Evolutionary conservation across 2,888 invertebrate genomes (phyloP).

Genomic region (Nasonovia ribisnigri): DNA sequence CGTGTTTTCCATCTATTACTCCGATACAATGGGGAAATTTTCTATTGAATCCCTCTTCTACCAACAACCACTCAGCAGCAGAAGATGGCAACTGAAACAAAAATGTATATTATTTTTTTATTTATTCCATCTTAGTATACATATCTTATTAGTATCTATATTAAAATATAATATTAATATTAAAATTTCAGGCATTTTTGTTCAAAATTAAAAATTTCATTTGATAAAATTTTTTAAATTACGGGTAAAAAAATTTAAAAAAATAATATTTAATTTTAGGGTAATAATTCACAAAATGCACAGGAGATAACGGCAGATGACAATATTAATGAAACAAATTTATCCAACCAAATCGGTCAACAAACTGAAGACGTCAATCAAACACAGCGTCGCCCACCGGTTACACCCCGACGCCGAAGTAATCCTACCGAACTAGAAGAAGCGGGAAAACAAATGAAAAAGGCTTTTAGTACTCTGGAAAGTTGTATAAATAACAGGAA

Average conservation of each 20-base stretch:
- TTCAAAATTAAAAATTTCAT: conserved; percentile 23
- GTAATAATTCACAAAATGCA: neutral
- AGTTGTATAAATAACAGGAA: conserved; percentile 66
- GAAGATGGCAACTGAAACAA: neutral
- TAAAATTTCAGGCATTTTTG: conserved; percentile 21
- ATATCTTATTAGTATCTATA: neutral
- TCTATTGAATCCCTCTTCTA: neutral
- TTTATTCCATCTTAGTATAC: conserved; percentile 2
- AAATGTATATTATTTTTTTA: neutral
- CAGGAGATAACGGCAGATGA: neutral
- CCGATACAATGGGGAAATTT: conserved; percentile 63
- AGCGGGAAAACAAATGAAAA: conserved; percentile 31
- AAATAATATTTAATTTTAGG: conserved; percentile 18
- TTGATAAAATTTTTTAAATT: conserved; percentile 18
- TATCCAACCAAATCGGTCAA: neutral
- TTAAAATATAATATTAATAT: conserved; percentile 12
- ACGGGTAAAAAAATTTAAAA: conserved; percentile 8
- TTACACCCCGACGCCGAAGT: neutral
- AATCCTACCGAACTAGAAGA: conserved; percentile 25
- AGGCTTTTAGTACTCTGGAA: conserved; percentile 30
- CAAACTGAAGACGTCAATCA: neutral
- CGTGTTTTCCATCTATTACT: conserved; percentile 64
- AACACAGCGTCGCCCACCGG: neutral
- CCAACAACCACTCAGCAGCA: too few relatives aligned
- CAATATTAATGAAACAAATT: conserved; percentile 2